A percentile compares a stretch with the other conserved stretches of the same genome.
Conservation (phyloP, 2,888 invertebrate species). For the Eupithecia inturbata region DNA sequence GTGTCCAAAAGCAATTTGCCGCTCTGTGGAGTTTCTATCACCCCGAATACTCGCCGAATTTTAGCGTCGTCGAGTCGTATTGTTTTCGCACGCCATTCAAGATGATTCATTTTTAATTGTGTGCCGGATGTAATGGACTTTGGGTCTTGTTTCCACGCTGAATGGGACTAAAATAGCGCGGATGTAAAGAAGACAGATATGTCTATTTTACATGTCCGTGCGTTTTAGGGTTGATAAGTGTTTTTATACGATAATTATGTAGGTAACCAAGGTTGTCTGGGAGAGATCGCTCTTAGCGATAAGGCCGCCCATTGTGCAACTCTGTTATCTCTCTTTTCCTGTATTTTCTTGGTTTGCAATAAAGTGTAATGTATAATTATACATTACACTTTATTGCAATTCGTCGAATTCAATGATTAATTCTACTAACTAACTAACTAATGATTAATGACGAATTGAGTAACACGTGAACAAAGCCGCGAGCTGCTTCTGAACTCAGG, state of each 20-base stretch:
- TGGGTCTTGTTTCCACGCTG: not conserved
- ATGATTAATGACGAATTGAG: not conserved
- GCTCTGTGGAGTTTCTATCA: not conserved
- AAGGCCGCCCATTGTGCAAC: no score
- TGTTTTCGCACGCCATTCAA: conserved; percentile 7
- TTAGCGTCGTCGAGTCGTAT: conserved; percentile 1
- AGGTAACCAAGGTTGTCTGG: no score
- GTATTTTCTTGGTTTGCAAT: no score
- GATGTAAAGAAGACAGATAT: not conserved
- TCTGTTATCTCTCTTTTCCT: no score
- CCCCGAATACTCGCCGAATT: not conserved
- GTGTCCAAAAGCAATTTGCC: not conserved
- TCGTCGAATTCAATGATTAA: no score
- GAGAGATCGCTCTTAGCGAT: no score
- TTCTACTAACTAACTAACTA: no score
- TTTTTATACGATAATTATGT: not conserved
- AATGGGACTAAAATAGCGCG: not conserved
- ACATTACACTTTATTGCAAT: no score
- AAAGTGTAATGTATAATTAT: no score
- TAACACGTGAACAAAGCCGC: no score
- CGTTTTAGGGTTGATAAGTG: not conserved
- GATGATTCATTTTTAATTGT: conserved; percentile 7
- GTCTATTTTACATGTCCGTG: not conserved
- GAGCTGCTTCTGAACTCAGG: not conserved
- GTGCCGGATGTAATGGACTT: conserved; percentile 1